These are phyloP conservation scores for Elgonia sp. DNA, from an alignment of 2,888 invertebrate species.

Conservation along the genomic window DNA sequence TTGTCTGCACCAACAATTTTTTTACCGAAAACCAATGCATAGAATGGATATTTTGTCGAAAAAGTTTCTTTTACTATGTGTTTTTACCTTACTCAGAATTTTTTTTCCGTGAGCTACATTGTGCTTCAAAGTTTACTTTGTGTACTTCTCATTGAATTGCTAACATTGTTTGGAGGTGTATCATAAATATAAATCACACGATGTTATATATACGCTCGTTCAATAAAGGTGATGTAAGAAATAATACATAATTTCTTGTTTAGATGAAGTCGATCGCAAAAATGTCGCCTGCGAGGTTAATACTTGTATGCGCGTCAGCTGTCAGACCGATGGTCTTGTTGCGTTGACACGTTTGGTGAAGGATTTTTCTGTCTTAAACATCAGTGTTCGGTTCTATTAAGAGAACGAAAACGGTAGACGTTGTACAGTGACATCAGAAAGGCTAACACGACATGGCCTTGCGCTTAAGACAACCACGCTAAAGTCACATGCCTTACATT, in stretches of 20 bases:
- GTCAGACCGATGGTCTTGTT: slow-evolving; percentile 77
- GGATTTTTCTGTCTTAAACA: slow-evolving; percentile 77
- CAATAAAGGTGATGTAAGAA: slow-evolving; percentile 34
- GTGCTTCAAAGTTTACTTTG: slow-evolving; percentile 4
- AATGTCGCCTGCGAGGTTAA: slow-evolving; percentile 75
- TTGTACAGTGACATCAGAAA: too few relatives aligned
- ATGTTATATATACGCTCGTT: slow-evolving; percentile 6
- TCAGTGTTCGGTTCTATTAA: slow-evolving; percentile 82
- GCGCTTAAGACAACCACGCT: too few relatives aligned
- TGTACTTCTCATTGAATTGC: slow-evolving; percentile 34
- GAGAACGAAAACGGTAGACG: too few relatives aligned
- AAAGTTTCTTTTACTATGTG: not conserved
- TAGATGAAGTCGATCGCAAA: slow-evolving; percentile 68
- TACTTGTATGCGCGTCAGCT: slow-evolving; percentile 81
- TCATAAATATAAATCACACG: slow-evolving; percentile 24
- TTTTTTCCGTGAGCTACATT: not conserved
- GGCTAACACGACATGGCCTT: too few relatives aligned
- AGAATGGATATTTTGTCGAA: not conserved
- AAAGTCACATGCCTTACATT: too few relatives aligned
- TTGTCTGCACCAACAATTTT: too few relatives aligned
- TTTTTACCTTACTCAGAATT: not conserved
- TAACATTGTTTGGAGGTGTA: slow-evolving; percentile 2
- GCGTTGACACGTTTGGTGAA: slow-evolving; percentile 74
- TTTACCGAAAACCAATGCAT: too few relatives aligned
- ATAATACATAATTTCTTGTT: slow-evolving; percentile 37